Evolutionary conservation across 2,113 vertebrate species (phyloP).

Genomic region (Montifringilla adamsi): DNA sequence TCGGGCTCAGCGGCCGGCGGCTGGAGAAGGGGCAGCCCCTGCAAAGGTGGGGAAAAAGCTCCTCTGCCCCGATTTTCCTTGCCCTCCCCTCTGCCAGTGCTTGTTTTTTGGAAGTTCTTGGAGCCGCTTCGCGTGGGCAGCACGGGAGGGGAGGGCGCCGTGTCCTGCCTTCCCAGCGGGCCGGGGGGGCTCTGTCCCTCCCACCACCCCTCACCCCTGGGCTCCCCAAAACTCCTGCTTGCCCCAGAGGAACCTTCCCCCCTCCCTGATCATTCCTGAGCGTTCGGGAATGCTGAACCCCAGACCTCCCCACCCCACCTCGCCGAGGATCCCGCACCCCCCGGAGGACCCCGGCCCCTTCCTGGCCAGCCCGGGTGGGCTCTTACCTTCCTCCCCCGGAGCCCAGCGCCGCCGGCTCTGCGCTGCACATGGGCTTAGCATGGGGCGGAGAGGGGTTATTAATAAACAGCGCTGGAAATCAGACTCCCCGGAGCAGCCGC

Average conservation of each 20-base stretch:
- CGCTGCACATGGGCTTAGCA: slow-evolving; percentile 60
- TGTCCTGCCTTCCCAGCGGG: neutral
- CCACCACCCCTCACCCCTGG: neutral
- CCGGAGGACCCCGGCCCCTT: neutral
- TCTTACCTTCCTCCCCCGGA: slow-evolving; percentile 74
- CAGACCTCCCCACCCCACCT: neutral
- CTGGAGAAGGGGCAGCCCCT: neutral
- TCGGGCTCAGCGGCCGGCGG: neutral
- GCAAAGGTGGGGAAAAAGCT: neutral
- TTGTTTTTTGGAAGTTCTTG: slow-evolving; percentile 27
- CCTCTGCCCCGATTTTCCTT: neutral
- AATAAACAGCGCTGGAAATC: slow-evolving; percentile 67
- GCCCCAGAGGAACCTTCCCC: neutral
- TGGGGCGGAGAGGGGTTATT: slow-evolving; percentile 67
- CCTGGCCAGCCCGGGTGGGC: neutral
- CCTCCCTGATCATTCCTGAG: accelerated
- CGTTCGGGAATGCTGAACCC: neutral
- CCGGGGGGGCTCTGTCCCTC: neutral
- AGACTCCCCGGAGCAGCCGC: slow-evolving; percentile 28
- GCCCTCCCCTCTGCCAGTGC: neutral
- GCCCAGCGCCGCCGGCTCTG: slow-evolving; percentile 46
- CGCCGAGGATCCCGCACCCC: neutral
- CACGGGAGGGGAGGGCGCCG: neutral
- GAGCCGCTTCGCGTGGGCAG: neutral
- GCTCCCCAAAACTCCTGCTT: neutral